Evolutionary conservation across 2,113 vertebrate genomes (phyloP).

Genomic region (Xerus inauris): DNA sequence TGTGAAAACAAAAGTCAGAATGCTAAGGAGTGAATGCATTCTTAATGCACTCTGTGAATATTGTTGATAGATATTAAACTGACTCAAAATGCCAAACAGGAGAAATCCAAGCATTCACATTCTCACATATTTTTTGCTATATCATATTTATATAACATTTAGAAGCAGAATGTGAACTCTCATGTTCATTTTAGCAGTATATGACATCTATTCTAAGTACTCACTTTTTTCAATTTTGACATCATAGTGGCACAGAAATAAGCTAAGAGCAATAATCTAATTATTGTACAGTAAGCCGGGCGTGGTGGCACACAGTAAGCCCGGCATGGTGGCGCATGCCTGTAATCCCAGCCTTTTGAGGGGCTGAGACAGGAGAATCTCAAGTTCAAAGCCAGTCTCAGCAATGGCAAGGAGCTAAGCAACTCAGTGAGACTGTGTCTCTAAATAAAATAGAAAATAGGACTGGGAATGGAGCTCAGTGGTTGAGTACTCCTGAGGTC

Average conservation of each 20-base stretch:
- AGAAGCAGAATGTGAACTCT: conserved; percentile 9
- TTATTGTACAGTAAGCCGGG: neutral
- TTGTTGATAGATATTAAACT: conserved; percentile 30
- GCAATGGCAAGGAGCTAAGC: no score
- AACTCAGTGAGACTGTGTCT: no score
- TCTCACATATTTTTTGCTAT: neutral
- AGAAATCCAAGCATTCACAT: neutral
- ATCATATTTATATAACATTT: neutral
- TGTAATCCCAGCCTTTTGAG: no score
- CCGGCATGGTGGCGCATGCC: no score
- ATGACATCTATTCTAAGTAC: neutral
- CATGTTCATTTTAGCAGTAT: neutral
- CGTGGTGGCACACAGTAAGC: no score
- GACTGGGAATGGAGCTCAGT: no score
- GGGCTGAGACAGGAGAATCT: no score
- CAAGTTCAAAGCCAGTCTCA: no score
- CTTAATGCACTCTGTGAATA: conserved; percentile 65
- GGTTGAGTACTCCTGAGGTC: no score
- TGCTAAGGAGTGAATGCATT: conserved; percentile 48
- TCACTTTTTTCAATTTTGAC: neutral
- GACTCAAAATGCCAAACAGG: neutral
- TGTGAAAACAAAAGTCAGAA: conserved; percentile 67
- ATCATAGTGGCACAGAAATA: neutral
- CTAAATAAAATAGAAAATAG: no score
- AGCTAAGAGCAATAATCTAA: neutral